Evolutionary conservation across 2,888 invertebrate species (phyloP).

Genomic region (Ariolimax columbianus): DNA sequence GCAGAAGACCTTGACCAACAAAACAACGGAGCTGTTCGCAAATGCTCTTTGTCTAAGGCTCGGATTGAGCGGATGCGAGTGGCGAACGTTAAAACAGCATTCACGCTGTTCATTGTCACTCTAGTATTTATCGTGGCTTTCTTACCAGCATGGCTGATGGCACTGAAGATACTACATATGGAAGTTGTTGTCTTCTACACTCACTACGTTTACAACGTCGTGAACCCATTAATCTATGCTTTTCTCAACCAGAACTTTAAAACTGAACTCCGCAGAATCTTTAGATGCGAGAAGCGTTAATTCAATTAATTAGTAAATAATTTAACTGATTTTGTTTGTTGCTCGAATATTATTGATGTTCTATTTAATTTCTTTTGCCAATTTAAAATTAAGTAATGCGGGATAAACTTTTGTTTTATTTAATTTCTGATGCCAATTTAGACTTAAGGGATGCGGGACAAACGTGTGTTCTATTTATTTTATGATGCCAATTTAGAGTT

Average conservation of each 20-base stretch:
- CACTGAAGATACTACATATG: constrained; percentile 66
- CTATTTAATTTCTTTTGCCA: too few relatives aligned
- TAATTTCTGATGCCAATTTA: too few relatives aligned
- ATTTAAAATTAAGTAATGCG: too few relatives aligned
- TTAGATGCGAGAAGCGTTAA: constrained; percentile 43
- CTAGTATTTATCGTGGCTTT: constrained; percentile 77
- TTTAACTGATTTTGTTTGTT: too few relatives aligned
- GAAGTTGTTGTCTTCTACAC: constrained; percentile 75
- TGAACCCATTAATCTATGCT: constrained; percentile 55
- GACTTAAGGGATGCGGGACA: too few relatives aligned
- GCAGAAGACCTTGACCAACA: constrained; percentile 36
- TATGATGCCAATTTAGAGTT: too few relatives aligned
- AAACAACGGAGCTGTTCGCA: constrained; percentile 52
- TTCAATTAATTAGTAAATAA: too few relatives aligned
- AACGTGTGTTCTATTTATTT: too few relatives aligned
- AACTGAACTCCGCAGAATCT: constrained; percentile 51
- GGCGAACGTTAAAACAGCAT: constrained; percentile 78
- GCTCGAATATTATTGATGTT: too few relatives aligned
- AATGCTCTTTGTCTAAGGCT: constrained; percentile 52
- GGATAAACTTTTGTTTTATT: too few relatives aligned
- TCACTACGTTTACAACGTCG: constrained; percentile 77
- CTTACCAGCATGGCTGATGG: constrained; percentile 77
- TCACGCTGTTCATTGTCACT: constrained; percentile 78
- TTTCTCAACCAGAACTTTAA: constrained; percentile 56
- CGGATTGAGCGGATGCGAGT: constrained; percentile 62